phyloP scores from a whole-genome alignment of 2,113 vertebrate species.

The Nibea albiflora region DNA sequence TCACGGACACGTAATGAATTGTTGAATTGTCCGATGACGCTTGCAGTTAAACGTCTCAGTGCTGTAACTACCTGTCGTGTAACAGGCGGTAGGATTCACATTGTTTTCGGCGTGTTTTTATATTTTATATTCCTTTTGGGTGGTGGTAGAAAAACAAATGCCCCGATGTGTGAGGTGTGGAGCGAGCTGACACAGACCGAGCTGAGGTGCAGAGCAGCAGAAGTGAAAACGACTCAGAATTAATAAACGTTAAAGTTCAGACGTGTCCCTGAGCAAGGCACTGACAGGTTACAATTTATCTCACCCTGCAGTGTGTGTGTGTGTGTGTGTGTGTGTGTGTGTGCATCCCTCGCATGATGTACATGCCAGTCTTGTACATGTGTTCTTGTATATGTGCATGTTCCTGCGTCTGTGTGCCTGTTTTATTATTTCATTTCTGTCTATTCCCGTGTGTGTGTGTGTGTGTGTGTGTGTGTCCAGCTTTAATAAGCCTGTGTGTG shows the following conservation, averaged over 20 bases:
- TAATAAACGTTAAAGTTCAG: conserved; percentile 46
- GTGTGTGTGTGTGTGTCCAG: conserved; percentile 15
- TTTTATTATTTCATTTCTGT: not conserved
- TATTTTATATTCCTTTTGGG: too few relatives aligned
- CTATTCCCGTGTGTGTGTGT: not conserved
- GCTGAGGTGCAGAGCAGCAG: conserved; percentile 27
- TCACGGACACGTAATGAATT: too few relatives aligned
- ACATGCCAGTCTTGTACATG: not conserved
- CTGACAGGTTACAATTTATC: conserved; percentile 38
- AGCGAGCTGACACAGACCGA: not conserved
- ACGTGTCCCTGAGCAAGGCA: conserved; percentile 33
- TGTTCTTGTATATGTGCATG: not conserved
- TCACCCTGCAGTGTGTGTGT: conserved; percentile 1
- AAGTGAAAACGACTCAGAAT: conserved; percentile 36
- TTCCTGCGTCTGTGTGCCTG: not conserved
- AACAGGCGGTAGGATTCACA: too few relatives aligned
- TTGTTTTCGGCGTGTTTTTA: too few relatives aligned
- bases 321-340: too few relatives aligned
- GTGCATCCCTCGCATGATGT: conserved; percentile 13
- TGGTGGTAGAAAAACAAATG: not conserved
- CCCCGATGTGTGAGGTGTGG: not conserved
- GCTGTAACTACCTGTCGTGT: too few relatives aligned
- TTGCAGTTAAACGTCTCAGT: too few relatives aligned
- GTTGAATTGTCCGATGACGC: too few relatives aligned
- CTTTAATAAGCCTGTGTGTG: conserved; percentile 53